Evolutionary conservation across 2,888 invertebrate genomes (phyloP), one percentile per base, ranked within the genome.

Genomic region (Torymus auratus): DNA sequence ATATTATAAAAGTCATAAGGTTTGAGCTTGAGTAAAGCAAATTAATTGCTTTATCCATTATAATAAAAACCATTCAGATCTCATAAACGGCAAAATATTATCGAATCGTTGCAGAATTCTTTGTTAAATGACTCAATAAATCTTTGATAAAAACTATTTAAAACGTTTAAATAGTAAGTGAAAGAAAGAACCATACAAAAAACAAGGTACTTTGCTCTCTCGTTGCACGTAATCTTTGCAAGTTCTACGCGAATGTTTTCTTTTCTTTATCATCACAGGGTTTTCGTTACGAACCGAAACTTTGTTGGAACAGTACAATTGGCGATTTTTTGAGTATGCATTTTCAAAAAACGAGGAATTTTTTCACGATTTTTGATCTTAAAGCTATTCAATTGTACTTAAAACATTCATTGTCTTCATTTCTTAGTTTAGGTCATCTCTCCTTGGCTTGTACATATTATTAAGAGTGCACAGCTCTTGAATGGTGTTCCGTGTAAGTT

Each of bases 401-500:
- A 61, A 20, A 80, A 67, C 56, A 62, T 55, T 68, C 53, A 13
- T 55, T 15, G 4, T 52, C 64, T 61, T n/a, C n/a, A 12, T 28
- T 61, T 74, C 64, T 73, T 41, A 77, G 60, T 70, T 74, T 2
- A 53, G 53, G 15, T 78, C 69, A 55, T 70, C 78, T 20, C 74
- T 70, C 5, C 14, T 73, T 53, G 78, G 70, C 12, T 88, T 88
- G 82, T 88, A 89, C 83, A 90, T 85, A 72, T 85, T 87, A 81
- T 89, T 91, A 74, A 91, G 84, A 68, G 87, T 88, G 82, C 89
- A 89, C 68, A 92, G 87, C 80, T 91, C 91, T 79, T 92, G 91
- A 60, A 91, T 90, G 50, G 91, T 91, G 58, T 86, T 91, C 72
- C 91, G 91, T 1, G 92, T 91, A 71, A 93, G 86, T 83, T 91